phyloP scores from a whole-genome alignment of 2,113 vertebrate species.

The Phyllostomus discolor region DNA sequence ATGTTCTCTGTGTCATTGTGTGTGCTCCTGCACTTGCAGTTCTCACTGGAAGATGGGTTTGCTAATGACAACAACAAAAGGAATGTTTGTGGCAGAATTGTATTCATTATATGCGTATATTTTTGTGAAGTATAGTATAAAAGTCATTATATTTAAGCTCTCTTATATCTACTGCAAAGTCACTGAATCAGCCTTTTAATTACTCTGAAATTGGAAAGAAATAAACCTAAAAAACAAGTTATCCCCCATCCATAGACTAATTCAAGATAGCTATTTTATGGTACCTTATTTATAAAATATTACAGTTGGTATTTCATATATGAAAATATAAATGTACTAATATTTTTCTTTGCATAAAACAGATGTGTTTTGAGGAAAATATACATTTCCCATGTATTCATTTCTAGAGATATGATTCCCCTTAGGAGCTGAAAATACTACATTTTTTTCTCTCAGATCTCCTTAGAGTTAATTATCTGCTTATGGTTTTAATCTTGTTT shows the following conservation, averaged over 20 bases:
- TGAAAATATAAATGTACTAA: not conserved
- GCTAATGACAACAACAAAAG: not conserved
- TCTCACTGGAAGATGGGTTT: not conserved
- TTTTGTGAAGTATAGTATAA: not conserved
- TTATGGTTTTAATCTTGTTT: slow-evolving; percentile 49
- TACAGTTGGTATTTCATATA: slow-evolving; percentile 29
- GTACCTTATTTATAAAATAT: not conserved
- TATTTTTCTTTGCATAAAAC: slow-evolving; percentile 38
- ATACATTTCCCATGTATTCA: not conserved
- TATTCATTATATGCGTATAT: not conserved
- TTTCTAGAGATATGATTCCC: slow-evolving; percentile 39
- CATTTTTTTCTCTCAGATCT: slow-evolving; percentile 22
- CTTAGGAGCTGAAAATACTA: slow-evolving; percentile 19
- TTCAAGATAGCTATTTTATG: not conserved
- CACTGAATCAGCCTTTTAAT: not conserved
- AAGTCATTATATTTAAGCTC: not conserved
- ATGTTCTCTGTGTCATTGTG: not conserved
- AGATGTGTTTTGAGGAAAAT: slow-evolving; percentile 32
- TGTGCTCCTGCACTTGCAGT: not conserved
- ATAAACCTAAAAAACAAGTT: not conserved
- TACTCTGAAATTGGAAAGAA: not conserved
- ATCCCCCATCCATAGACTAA: not conserved
- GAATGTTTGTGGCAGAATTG: not conserved
- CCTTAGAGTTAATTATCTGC: slow-evolving; percentile 72
- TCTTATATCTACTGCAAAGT: not conserved